Percentiles rank a stretch among this genome's conserved stretches.
phyloP scores from a whole-genome alignment of 2,797 vertebrate species.

The Trichosurus vulpecula region DNA sequence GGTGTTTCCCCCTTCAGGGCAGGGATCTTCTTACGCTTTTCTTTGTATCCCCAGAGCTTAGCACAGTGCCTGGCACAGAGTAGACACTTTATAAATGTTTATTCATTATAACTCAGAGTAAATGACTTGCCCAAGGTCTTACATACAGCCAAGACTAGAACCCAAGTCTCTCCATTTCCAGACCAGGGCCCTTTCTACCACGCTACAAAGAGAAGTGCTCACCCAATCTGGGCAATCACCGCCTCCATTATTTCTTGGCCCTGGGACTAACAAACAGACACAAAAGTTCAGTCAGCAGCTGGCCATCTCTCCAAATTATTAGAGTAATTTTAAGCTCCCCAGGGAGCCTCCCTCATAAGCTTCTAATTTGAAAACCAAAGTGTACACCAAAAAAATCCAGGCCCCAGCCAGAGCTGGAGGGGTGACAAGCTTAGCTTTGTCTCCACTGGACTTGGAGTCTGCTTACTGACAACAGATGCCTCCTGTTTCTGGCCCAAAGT shows the following conservation, averaged over 20 bases:
- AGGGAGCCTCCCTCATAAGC: not conserved
- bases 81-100: not conserved
- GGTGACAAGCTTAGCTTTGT: not conserved
- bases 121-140: not conserved
- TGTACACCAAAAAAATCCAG: not conserved
- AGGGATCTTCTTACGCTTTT: not conserved
- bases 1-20: not conserved
- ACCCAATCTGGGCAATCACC: not conserved
- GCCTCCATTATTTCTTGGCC: not conserved
- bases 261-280: not conserved
- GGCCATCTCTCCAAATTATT: not conserved
- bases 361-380: not conserved
- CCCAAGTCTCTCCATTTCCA: not conserved
- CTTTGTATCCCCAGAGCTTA: not conserved
- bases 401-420: not conserved
- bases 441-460: not conserved
- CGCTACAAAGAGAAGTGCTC: not conserved
- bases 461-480: not conserved
- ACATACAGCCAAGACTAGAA: not conserved
- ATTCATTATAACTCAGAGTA: not conserved
- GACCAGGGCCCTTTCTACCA: not conserved
- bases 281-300: conserved; percentile 6
- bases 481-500: not conserved
- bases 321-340: conserved; percentile 9
- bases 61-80: not conserved